These are phyloP conservation scores for Hirundo rustica DNA, from an alignment of 2,797 vertebrate genomes.

Conservation along the genomic window DNA sequence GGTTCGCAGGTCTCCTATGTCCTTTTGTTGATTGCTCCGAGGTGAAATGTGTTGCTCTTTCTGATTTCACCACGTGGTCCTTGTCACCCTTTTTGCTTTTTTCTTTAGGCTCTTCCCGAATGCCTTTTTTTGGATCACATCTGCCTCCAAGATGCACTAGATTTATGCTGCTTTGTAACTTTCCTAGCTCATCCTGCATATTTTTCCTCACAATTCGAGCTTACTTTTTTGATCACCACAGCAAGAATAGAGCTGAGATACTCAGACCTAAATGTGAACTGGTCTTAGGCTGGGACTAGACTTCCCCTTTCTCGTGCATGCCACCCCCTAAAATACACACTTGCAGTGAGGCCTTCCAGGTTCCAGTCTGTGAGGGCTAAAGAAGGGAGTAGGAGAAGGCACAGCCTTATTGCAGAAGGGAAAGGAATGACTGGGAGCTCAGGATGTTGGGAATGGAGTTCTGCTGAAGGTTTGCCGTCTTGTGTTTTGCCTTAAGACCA, in stretches of 20 bases:
- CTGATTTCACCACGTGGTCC: background rate
- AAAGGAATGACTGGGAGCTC: background rate
- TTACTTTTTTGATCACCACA: background rate
- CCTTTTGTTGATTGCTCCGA: background rate
- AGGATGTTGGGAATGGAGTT: background rate
- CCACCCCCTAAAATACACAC: background rate
- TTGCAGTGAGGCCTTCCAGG: background rate
- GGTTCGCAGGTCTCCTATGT: fast-evolving
- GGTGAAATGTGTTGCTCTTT: background rate
- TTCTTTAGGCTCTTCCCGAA: background rate
- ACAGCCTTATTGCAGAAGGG: background rate
- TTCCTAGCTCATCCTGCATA: background rate
- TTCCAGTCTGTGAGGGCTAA: background rate
- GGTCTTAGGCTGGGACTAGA: background rate
- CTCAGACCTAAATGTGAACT: background rate
- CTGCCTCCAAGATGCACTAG: background rate
- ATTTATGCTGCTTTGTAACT: background rate
- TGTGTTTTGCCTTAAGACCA: background rate
- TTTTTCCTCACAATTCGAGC: background rate
- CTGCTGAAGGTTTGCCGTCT: background rate
- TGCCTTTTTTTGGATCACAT: background rate
- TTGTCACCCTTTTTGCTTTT: background rate
- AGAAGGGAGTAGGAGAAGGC: background rate
- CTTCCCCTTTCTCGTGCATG: background rate
- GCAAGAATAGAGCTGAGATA: background rate